Conservation (phyloP, 2,797 vertebrate species). For the Otolemur crassicaudatus region DNA sequence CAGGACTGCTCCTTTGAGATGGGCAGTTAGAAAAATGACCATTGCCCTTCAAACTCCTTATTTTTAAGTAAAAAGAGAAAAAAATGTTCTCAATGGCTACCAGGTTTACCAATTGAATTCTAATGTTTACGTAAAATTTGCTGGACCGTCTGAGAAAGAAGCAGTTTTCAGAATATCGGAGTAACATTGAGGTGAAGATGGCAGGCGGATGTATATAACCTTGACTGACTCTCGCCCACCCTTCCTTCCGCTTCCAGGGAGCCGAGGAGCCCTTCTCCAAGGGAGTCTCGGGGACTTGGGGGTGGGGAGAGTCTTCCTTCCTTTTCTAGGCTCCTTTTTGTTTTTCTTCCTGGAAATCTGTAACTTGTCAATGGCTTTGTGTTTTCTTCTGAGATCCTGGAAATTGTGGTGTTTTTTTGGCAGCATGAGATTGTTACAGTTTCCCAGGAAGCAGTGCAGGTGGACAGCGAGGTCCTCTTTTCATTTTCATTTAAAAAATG, state of each 20-base stretch:
- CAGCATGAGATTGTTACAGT: constrained; percentile 73
- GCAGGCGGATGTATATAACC: background rate
- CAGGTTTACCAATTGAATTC: background rate
- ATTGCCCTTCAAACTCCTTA: background rate
- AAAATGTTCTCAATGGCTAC: constrained; percentile 43
- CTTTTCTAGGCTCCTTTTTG: background rate
- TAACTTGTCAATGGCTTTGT: constrained; percentile 72
- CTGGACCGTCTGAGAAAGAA: constrained; percentile 12
- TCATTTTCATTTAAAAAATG: constrained; percentile 54
- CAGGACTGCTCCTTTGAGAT: background rate
- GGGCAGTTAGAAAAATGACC: constrained; percentile 5
- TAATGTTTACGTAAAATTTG: background rate
- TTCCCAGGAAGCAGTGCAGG: constrained; percentile 57
- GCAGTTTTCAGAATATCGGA: background rate
- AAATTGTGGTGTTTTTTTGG: constrained; percentile 71
- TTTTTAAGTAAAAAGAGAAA: constrained; percentile 56
- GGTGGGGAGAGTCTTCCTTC: background rate
- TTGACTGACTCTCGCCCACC: background rate
- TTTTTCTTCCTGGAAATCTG: constrained; percentile 74
- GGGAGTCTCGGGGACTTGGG: background rate
- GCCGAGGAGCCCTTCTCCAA: background rate
- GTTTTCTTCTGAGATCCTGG: constrained; percentile 64
- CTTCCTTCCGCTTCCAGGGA: background rate
- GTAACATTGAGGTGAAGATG: background rate
- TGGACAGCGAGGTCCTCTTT: constrained; percentile 49